Evolutionary conservation across 2,888 invertebrate species (phyloP).

Genomic region (Xanthorhoe designata): DNA sequence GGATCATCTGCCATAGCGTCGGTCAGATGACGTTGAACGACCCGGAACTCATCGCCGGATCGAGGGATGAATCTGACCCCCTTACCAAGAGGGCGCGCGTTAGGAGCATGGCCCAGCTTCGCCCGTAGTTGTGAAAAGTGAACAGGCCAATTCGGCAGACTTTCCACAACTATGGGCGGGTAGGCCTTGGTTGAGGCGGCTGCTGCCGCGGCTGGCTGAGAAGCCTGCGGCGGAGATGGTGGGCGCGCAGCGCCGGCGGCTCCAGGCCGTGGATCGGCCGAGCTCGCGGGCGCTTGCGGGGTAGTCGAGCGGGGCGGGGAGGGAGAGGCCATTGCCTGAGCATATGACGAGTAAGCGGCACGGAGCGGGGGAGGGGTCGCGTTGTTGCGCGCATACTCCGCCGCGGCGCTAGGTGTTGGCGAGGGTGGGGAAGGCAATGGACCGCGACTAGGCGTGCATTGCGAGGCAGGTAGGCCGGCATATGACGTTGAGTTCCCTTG

Average conservation of each 20-base stretch:
- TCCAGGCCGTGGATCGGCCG: not conserved
- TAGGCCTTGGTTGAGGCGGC: not conserved
- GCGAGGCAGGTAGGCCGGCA: too few species aligned
- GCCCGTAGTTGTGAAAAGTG: not conserved
- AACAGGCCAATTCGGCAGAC: not conserved
- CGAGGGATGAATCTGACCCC: slow-evolving; percentile 11
- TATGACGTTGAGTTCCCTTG: too few species aligned
- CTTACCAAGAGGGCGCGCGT: not conserved
- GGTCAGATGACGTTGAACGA: slow-evolving; percentile 37
- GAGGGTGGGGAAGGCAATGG: not conserved
- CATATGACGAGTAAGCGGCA: not conserved
- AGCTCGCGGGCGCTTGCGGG: not conserved
- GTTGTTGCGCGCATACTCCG: not conserved
- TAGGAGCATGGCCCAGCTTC: not conserved
- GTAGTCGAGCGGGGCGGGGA: not conserved
- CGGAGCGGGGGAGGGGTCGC: not conserved
- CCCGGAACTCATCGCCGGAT: slow-evolving; percentile 36
- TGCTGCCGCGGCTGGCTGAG: not conserved
- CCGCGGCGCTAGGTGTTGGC: not conserved
- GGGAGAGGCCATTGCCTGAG: not conserved
- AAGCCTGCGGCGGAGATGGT: not conserved
- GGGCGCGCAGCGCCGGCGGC: not conserved
- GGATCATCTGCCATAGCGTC: slow-evolving; percentile 11
- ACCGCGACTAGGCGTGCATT: not conserved
- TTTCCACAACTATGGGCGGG: slow-evolving; percentile 38